Evolutionary conservation across 2,888 invertebrate genomes (phyloP), one percentile per base, ranked within the genome.

Genomic region (Zootermopsis nevadensis): DNA sequence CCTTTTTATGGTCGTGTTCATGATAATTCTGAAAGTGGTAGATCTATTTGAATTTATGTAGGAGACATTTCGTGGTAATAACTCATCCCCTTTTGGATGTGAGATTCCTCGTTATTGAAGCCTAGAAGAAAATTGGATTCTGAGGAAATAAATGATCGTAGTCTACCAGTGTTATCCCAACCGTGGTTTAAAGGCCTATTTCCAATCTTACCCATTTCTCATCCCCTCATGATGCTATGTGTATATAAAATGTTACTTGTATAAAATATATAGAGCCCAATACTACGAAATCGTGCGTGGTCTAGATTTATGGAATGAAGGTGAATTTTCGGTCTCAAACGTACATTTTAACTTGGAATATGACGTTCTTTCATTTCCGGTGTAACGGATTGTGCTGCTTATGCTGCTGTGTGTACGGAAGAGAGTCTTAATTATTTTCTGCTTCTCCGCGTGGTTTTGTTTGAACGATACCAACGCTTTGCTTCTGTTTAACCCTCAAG

Each of bases 101-200:
- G 81, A 81, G 77, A 81, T 77, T 66, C 79, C 76, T 83, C 81
- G 83, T 83, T 83, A 83, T 81, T 81, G 81, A 76, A 66, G 81
- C 83, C 80, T 48, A 81, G 69, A 83, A 83, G 83, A 83, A 81
- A 81, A 83, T 83, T 83, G 83, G 83, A 81, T 83, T 83, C 83
- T 81, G 67, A 55, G 79, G 79, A 76, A 81, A 83, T 83, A 83
- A 83, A 83, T 77, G 83, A 67, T 83, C 77, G 77, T 42, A 77
- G 66, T 60, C 66, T 79, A 79, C 79, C 66, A 66, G 79, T 67
- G 83, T 83, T 76, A 83, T 67, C 67, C 77, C 60, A 77, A 2
- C 77, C 79, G 79, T 69, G 67, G 79, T 79, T 77, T 60, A 79
- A 79, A 79, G 35, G 60, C n/a, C 53, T 60, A 3, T 19, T 33